Base-by-base conservation (phyloP, 64 coral and sea anemone species). In the Anthopleura sola region DNA sequence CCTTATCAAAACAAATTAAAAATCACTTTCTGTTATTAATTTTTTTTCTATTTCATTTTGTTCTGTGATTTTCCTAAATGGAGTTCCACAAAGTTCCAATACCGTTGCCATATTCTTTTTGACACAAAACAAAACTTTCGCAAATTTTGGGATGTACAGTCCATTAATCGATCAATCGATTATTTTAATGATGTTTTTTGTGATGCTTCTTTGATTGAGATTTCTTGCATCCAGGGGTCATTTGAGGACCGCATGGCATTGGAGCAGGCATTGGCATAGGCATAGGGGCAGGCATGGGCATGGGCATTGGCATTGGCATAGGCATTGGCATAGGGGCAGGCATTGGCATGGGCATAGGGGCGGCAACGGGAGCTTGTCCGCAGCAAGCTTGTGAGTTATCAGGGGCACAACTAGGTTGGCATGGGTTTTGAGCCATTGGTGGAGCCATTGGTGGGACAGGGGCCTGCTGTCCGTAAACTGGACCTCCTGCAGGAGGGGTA, bases 401-500 rank as follows among this genome's bases (percentile, higher is more conserved):
- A 50, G 94, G 91, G 50, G 91, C 90, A 31, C 94, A 97, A 32
- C 79, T 46, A 19, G 83, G 50, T n/a, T 75, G 81, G 36, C 93
- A 95, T n/a, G 82, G 78, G 20, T 71, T 82, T 28, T 85, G 89
- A 68, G 86, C 89, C 14, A n/a, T n/a, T 66, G 60, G 60, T 9
- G n/a, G 21, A 53, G 89, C 55, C 34, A 91, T 86, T 21, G 85
- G 62, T 54, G 86, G 93, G 83, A 74, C 60, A 36, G 89, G 89
- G 15, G 54, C 31, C 26, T 62, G 47, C 5, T 82, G 69, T 54
- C 82, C 75, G 31, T 82, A 68, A 16, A 24, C 56, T 56, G 88
- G 88, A 16, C 64, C 64, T 23, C 36, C 37, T 47, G 55, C 60
- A 18, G 94, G 87, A 60, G 87, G 90, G n/a, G 19, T 90, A 56